A percentile compares a stretch with the other conserved stretches of the same genome.
Conservation (phyloP, 2,888 invertebrate species). For the Epinotia bilunana region DNA sequence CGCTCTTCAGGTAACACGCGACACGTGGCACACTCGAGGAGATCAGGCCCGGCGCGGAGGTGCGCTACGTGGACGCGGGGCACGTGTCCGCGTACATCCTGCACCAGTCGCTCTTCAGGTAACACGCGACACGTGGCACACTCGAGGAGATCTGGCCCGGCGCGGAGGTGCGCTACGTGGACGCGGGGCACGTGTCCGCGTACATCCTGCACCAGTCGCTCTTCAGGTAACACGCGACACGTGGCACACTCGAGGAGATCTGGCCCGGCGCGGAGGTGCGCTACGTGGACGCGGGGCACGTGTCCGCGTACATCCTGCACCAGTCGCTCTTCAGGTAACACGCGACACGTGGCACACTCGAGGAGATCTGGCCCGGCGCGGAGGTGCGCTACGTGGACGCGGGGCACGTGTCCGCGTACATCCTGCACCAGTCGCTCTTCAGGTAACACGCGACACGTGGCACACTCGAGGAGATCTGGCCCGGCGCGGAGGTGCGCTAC, state of each 20-base stretch:
- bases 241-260: conserved; percentile 90
- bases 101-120: conserved; percentile 95
- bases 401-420: conserved; percentile 95
- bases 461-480: conserved; percentile 95
- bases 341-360: conserved; percentile 85
- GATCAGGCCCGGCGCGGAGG: conserved; percentile 96
- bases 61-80: conserved; percentile 94
- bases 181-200: conserved; percentile 95
- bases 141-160: conserved; percentile 97
- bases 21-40: conserved; percentile 88
- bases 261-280: conserved; percentile 97
- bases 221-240: conserved; percentile 88
- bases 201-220: conserved; percentile 94
- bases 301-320: conserved; percentile 94
- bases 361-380: conserved; percentile 96
- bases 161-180: conserved; percentile 93
- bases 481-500: conserved; percentile 94
- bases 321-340: conserved; percentile 93
- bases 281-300: conserved; percentile 95
- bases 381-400: conserved; percentile 94
- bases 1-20: conserved; percentile 90
- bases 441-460: conserved; percentile 86
- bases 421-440: conserved; percentile 94
- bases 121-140: conserved; percentile 76
- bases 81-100: conserved; percentile 96